Evolutionary conservation across 2,888 invertebrate genomes (phyloP).

Genomic region (Thereva unica): DNA sequence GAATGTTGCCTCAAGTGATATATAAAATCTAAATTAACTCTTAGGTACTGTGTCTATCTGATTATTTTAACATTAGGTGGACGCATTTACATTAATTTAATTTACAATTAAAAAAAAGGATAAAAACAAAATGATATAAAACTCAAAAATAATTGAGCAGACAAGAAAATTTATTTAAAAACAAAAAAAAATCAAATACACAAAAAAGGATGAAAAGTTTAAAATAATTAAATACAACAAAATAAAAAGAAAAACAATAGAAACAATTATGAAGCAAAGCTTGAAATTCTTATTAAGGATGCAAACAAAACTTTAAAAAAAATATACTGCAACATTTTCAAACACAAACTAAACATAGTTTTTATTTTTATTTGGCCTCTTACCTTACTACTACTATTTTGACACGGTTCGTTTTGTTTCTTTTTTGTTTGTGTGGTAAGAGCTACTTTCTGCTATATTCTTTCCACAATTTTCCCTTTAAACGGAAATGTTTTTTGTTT

Average conservation of each 20-base stretch:
- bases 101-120: conserved; percentile 47
- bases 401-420: too few species aligned
- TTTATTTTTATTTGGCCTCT: too few species aligned
- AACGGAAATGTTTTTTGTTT: too few species aligned
- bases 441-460: too few species aligned
- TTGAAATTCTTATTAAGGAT: too few species aligned
- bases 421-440: too few species aligned
- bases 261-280: too few species aligned
- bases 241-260: not conserved
- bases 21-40: conserved; percentile 58
- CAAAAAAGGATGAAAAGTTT: conserved; percentile 18
- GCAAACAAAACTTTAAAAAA: too few species aligned
- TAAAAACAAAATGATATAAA: conserved; percentile 37
- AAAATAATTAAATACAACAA: not conserved
- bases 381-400: too few species aligned
- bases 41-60: conserved; percentile 56
- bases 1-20: conserved; percentile 94
- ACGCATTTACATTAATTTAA: conserved; percentile 57
- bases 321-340: too few species aligned
- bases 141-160: conserved; percentile 14
- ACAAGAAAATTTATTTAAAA: conserved; percentile 23
- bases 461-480: too few species aligned
- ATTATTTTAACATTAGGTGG: conserved; percentile 53
- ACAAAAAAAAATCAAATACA: conserved; percentile 22
- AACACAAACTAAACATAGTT: too few species aligned